A percentile compares a stretch with the other conserved stretches of the same genome.
Evolutionary conservation across 2,113 vertebrate species (phyloP).

Genomic region (Aspidoscelis tigris): DNA sequence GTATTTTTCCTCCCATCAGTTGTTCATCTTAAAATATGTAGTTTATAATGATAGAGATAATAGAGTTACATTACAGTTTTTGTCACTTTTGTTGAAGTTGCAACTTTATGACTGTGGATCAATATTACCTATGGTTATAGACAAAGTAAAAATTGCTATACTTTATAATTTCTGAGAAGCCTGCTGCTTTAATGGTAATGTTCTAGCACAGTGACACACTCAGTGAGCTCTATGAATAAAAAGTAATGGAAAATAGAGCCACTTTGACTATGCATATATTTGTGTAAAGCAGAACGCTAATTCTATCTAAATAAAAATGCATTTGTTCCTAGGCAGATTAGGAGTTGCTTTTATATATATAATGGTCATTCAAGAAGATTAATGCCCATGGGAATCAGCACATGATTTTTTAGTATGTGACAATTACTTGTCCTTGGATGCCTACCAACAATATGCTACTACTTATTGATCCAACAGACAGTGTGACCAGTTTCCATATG

Average conservation of each 20-base stretch:
- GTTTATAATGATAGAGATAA: conserved; percentile 13
- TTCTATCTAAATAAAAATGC: conserved; percentile 28
- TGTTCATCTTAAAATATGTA: conserved; percentile 25
- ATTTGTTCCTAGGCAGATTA: not conserved
- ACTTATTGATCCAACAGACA: not conserved
- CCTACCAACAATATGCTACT: too few species aligned
- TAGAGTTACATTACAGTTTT: conserved; percentile 5
- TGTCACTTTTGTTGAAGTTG: not conserved
- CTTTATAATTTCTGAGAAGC: conserved; percentile 44
- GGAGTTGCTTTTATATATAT: not conserved
- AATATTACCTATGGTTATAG: conserved; percentile 31
- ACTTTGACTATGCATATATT: conserved; percentile 21
- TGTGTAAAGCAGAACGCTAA: conserved; percentile 25
- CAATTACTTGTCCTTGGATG: not conserved
- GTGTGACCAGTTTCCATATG: not conserved
- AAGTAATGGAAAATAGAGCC: not conserved
- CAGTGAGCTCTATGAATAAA: conserved; percentile 43
- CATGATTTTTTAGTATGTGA: not conserved
- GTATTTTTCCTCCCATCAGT: conserved; percentile 7
- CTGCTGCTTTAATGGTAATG: conserved; percentile 41
- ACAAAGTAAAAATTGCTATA: conserved; percentile 29
- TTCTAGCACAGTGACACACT: conserved; percentile 1
- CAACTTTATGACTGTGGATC: not conserved
- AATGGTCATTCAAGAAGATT: not conserved
- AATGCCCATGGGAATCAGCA: not conserved